Percentiles rank a stretch among this genome's conserved stretches.
Evolutionary conservation across 2,888 invertebrate genomes (phyloP).

Genomic region (Zonitis immaculata): DNA sequence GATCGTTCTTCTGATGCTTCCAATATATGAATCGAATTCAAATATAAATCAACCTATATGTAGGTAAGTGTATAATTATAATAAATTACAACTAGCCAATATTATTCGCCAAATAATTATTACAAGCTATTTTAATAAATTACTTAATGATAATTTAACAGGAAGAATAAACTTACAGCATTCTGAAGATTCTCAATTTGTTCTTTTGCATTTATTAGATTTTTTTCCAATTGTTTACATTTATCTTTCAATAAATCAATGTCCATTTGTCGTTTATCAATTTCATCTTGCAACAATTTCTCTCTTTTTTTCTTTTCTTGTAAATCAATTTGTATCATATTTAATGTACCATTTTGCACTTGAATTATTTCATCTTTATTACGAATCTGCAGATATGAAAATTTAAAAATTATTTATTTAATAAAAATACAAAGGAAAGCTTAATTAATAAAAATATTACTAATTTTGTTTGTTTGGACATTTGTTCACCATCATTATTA

Average conservation of each 20-base stretch:
- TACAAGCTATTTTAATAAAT: not conserved
- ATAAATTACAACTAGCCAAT: slow-evolving; percentile 7
- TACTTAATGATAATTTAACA: too few species aligned
- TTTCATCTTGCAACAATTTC: slow-evolving; percentile 29
- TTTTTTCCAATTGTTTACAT: slow-evolving; percentile 36
- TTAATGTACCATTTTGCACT: slow-evolving; percentile 30
- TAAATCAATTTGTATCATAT: slow-evolving; percentile 30
- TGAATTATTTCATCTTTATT: slow-evolving; percentile 32
- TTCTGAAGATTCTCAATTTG: slow-evolving; percentile 40
- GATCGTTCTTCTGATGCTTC: slow-evolving; percentile 40
- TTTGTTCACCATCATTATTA: not conserved
- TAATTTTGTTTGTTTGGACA: slow-evolving; percentile 8
- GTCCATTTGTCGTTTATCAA: slow-evolving; percentile 31
- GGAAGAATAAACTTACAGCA: slow-evolving; percentile 39
- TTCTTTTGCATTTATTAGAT: slow-evolving; percentile 35
- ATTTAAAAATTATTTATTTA: too few species aligned
- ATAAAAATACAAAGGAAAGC: too few species aligned
- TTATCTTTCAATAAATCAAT: slow-evolving; percentile 37
- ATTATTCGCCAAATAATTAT: not conserved
- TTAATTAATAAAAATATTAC: slow-evolving; percentile 2
- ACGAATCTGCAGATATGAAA: too few species aligned
- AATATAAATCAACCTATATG: slow-evolving; percentile 41
- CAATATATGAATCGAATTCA: slow-evolving; percentile 41
- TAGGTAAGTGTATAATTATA: slow-evolving; percentile 8
- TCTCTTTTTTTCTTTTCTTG: slow-evolving; percentile 23